Evolutionary conservation across 2,888 invertebrate genomes (phyloP).

Genomic region (Drosophila parthenogenetica): DNA sequence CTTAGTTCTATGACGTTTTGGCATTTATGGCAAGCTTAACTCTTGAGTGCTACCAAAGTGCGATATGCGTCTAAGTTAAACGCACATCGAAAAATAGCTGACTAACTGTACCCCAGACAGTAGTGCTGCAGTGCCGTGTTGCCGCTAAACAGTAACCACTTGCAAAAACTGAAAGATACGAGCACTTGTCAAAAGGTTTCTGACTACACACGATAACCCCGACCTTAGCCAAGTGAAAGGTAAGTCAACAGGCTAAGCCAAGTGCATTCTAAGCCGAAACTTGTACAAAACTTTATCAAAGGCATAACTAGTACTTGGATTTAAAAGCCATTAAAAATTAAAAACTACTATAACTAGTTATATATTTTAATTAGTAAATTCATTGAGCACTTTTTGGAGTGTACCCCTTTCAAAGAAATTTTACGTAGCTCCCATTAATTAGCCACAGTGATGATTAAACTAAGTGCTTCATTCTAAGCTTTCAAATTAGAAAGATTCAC

Average conservation of each 20-base stretch:
- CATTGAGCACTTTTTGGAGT: background rate
- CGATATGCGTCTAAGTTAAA: constrained; percentile 28
- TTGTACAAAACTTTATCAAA: background rate
- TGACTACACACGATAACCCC: constrained; percentile 3
- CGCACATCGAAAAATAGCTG: constrained; percentile 46
- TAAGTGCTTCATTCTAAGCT: constrained; percentile 4
- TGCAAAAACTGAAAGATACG: constrained; percentile 2
- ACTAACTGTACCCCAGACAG: constrained; percentile 41
- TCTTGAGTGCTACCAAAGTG: constrained; percentile 58
- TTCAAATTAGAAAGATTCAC: background rate
- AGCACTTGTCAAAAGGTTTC: constrained; percentile 6
- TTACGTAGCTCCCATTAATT: constrained; percentile 16
- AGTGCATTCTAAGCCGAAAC: background rate
- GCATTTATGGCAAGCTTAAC: constrained; percentile 65
- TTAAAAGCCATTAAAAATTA: too few relatives aligned
- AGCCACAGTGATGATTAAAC: constrained; percentile 3
- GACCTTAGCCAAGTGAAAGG: background rate
- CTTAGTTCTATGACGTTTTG: constrained; percentile 62
- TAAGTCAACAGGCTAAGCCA: background rate
- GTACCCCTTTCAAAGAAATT: background rate
- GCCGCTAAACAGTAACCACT: constrained; percentile 16
- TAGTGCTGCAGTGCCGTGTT: constrained; percentile 24
- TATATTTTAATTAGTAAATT: too few relatives aligned
- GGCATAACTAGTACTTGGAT: too few relatives aligned
- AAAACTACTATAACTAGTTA: too few relatives aligned